Conservation (phyloP, 2,797 vertebrate genomes). For the Antrozous pallidus region DNA sequence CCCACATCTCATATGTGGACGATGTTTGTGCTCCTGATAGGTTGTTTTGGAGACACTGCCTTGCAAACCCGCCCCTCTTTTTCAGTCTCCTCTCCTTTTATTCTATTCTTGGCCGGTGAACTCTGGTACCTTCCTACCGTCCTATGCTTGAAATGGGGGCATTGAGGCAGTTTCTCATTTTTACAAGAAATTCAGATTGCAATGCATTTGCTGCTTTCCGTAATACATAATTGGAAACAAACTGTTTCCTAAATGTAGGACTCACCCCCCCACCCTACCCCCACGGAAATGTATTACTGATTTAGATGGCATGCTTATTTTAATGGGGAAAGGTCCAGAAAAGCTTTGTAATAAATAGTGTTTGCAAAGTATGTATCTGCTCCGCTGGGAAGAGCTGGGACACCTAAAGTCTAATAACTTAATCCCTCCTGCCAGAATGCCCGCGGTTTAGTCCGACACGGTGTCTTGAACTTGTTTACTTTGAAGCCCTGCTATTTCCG, state of each 20-base stretch:
- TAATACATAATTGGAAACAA: not conserved
- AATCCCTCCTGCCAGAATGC: not conserved
- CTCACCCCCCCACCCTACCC: not conserved
- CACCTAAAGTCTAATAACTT: not conserved
- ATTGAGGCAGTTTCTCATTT: conserved; percentile 31
- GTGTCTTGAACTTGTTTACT: conserved; percentile 38
- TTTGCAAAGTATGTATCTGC: conserved; percentile 11
- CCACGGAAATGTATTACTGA: not conserved
- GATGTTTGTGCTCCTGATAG: not conserved
- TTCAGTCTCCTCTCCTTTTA: not conserved
- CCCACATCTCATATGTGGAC: not conserved
- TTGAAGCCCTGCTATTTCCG: not conserved
- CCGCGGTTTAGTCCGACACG: not conserved
- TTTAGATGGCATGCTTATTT: not conserved
- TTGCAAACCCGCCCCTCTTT: not conserved
- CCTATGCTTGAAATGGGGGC: not conserved
- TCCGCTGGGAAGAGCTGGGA: not conserved
- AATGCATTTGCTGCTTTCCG: not conserved
- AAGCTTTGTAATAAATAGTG: not conserved
- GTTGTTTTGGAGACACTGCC: not conserved
- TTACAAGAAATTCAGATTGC: conserved; percentile 5
- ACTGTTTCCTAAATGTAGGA: not conserved
- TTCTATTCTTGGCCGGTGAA: not conserved
- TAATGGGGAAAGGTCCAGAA: not conserved
- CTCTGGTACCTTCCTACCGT: conserved; percentile 26